phyloP scores from a whole-genome alignment of 1,140 invertebrate genomes.

The fruit fly (Drosophila melanogaster) region Release_6_plus_ISO1_MT NC_004354.4:6906501-6907000 shows the following conservation, averaged over 20 bases:
- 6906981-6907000: constrained; percentile 18
- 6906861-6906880: too few relatives aligned
- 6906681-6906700: constrained; percentile 44
- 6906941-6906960: too few relatives aligned
- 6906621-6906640: constrained; percentile 56
- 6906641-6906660: constrained; percentile 77
- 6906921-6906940: too few relatives aligned
- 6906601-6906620: constrained; percentile 46
- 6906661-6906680: constrained; percentile 81
- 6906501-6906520: too few relatives aligned
- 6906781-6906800: constrained; percentile 13
- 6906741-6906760: constrained; percentile 6
- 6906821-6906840: too few relatives aligned
- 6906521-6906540: background rate
- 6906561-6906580: constrained; percentile 11
- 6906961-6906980: constrained; percentile 2
- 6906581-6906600: constrained; percentile 9
- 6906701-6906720: constrained; percentile 29
- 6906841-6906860: too few relatives aligned
- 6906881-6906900: too few relatives aligned
- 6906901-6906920: too few relatives aligned
- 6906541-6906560: background rate
- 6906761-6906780: constrained; percentile 50
- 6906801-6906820: background rate
- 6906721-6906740: constrained; percentile 16